Evolutionary conservation across 2,113 vertebrate genomes (phyloP), one percentile per base, ranked within the genome.

Genomic region (Ochotona princeps): DNA sequence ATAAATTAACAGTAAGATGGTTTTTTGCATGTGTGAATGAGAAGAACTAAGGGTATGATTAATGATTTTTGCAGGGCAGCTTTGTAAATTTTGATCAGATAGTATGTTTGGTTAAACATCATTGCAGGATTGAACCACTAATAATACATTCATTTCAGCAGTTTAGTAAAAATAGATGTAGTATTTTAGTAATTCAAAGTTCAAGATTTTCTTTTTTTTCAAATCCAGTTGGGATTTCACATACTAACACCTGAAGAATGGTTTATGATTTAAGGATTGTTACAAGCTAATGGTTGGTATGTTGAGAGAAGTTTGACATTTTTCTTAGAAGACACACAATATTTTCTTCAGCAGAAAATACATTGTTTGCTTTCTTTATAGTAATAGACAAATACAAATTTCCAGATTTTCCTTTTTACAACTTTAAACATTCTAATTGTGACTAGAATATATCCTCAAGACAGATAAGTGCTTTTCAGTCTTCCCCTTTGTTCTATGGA

Each of bases 41-140:
- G 47, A 76, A 28, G 15, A 75, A 54, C 9, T 20, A 54, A 28
- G 60, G 17, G 73, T 83, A 60, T 67, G 61, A 17, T 70, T 23
- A 76, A 44, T 44, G 38, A 44, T 44, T 92, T 94, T 87, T 86
- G 88, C 8, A 93, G 92, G 30, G 17, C 57, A 83, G 15, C 38
- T n/a, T 84, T 1, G 87, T n/a, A 72, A 9, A 60, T 92, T 87
- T 66, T 80, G 47, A 69, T 79, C 51, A 61, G 38, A 26, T 44
- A 57, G 57, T 79, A 47, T 47, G 4, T 83, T 92, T 63, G 57
- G 32, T 57, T 85, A 74, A 60, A 70, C 44, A 30, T 79, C 15
- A 61, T 90, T 49, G 28, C 30, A 90, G 75, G 90, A 38, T 80
- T 91, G 72, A 90, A 76, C 88, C 61, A 90, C 30, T 85, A 23